Percentiles rank a stretch among this genome's conserved stretches.
phyloP scores from a whole-genome alignment of 2,113 vertebrate genomes.

The human region GRCh38 chr1:155582001-155582500 shows the following conservation, averaged over 20 bases:
- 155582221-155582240: background rate
- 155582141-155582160: no score
- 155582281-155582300: background rate
- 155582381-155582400: accelerated
- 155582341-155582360: background rate
- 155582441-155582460: background rate
- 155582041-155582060: no score
- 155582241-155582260: background rate
- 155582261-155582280: background rate
- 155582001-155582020: no score
- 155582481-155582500: no score
- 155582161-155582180: no score
- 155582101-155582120: no score
- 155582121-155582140: no score
- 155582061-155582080: no score
- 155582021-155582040: no score
- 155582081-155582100: no score
- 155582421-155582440: background rate
- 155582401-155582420: background rate
- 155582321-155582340: background rate
- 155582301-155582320: background rate
- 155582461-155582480: background rate
- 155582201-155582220: background rate
- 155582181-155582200: background rate
- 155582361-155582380: background rate